Base-by-base conservation (phyloP, 2,113 vertebrate species). In the Amphiprion ocellaris region DNA sequence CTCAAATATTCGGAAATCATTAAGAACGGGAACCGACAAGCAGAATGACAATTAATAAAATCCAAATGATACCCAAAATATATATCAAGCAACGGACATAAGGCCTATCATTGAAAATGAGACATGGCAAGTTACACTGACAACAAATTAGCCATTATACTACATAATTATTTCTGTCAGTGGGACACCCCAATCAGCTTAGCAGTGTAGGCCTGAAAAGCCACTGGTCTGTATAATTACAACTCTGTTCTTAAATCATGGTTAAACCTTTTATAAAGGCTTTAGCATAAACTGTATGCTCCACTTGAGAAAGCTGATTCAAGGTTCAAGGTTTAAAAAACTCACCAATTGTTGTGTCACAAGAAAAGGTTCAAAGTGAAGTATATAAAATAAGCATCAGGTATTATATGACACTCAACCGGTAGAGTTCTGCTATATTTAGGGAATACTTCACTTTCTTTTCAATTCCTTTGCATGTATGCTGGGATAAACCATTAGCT, bases 181-280 rank as follows among this genome's bases (percentile, higher is more conserved):
- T 19, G 19, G 14, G 6, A 21, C 4, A 21, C 4, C 9, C 49
- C 55, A 37, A 67, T 41, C 55, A 44, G 62, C 64, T 39, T 17
- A 62, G 15, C 23, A 39, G 21, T 21, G 23, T 16, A 47, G 54
- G 54, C n/a, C 26, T 2, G n/a, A 11, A 37, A 56, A 39, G 10
- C 16, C n/a, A 47, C 26, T 55, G 47, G 55, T 47, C 49, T 70
- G 55, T 66, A 24, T 49, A 62, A 67, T 50, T 67, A 54, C 21
- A 24, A 30, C 26, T 60, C 33, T 33, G 21, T 33, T 52, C 10
- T 76, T 39, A 67, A 54, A 53, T 71, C 15, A 39, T 16, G 12
- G 39, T 12, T 28, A 30, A 30, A 30, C 30, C 30, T 30, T 30
- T 30, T 30, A 5, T 26, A 12, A 66, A 70, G 37, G 3, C 59